Conservation (phyloP, 2,797 vertebrate genomes). For the Myotis daubentonii region DNA sequence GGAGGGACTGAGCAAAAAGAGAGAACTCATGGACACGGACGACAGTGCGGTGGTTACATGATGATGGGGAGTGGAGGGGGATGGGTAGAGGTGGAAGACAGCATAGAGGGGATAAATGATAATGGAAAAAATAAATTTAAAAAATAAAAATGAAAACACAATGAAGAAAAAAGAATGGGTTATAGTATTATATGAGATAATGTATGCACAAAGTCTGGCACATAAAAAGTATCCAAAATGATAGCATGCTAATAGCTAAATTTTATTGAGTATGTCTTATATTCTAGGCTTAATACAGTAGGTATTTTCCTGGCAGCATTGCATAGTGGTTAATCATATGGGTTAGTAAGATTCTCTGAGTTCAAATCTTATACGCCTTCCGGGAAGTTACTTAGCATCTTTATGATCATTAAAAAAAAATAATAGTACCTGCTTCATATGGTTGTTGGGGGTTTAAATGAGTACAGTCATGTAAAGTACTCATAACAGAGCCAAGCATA, state of each 20-base stretch:
- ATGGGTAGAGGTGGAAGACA: too few species aligned
- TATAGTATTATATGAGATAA: neutral
- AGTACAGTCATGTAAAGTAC: neutral
- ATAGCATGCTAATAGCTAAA: neutral
- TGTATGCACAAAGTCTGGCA: neutral
- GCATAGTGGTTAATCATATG: neutral
- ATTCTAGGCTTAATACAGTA: neutral
- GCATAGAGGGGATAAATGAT: too few species aligned
- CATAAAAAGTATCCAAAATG: neutral
- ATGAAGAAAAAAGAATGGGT: neutral
- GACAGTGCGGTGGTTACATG: too few species aligned
- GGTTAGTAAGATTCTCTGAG: neutral
- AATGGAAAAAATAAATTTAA: too few species aligned
- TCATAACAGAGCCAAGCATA: neutral
- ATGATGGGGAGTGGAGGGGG: too few species aligned
- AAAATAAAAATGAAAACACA: too few species aligned
- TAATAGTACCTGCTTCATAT: neutral
- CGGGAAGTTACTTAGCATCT: neutral
- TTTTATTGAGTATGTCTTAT: neutral
- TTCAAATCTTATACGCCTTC: neutral
- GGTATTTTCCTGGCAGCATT: neutral
- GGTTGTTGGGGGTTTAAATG: neutral
- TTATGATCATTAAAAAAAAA: neutral
- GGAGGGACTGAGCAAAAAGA: too few species aligned
- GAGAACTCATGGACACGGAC: too few species aligned